Evolutionary conservation across 2,113 vertebrate genomes (phyloP).

Genomic region (Saccopteryx leptura): DNA sequence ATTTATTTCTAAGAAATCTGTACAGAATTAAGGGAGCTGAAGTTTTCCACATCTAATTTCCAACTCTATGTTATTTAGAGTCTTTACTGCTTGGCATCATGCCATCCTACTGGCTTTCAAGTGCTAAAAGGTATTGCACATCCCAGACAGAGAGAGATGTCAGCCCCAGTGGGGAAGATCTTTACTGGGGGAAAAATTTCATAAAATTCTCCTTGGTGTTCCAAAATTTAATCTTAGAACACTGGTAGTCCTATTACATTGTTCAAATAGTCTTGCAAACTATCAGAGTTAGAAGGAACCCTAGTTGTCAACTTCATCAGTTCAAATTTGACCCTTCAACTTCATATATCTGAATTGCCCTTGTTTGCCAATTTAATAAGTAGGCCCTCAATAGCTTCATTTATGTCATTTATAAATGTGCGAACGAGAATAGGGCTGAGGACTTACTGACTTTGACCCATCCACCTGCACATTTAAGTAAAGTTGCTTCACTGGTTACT

Average conservation of each 20-base stretch:
- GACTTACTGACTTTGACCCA: background rate
- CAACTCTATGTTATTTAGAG: background rate
- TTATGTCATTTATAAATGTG: background rate
- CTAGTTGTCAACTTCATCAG: background rate
- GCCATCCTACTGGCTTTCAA: background rate
- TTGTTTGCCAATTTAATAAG: conserved; percentile 23
- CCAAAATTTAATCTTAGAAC: conserved; percentile 30
- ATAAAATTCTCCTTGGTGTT: background rate
- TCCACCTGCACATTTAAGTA: background rate
- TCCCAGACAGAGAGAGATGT: background rate
- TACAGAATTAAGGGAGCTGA: conserved; percentile 26
- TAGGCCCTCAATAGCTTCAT: background rate
- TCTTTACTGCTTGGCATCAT: background rate
- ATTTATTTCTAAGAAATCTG: conserved; percentile 50
- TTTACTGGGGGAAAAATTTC: background rate
- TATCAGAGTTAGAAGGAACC: background rate
- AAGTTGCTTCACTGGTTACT: background rate
- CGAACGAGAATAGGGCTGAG: background rate
- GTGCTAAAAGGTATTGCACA: background rate
- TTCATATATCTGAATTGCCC: background rate
- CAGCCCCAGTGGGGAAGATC: fast-evolving
- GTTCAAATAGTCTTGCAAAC: conserved; percentile 4
- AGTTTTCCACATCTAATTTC: background rate
- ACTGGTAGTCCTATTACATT: background rate
- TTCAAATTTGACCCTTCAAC: background rate